Conservation (phyloP, 2,113 vertebrate species). For the Myotis davidii region DNA sequence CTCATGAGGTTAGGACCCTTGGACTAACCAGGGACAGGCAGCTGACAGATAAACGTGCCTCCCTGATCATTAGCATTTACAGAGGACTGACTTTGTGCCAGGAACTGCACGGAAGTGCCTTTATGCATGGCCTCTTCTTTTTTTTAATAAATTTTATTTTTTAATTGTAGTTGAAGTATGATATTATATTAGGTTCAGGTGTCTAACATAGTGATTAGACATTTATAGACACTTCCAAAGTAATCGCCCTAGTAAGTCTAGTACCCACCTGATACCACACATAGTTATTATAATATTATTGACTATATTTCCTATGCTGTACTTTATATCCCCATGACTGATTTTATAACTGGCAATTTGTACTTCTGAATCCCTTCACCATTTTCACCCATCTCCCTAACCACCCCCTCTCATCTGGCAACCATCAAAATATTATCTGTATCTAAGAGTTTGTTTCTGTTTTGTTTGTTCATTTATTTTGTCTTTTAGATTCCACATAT, state of each 20-base stretch:
- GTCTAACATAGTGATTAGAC: background rate
- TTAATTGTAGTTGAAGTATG: background rate
- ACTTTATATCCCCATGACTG: background rate
- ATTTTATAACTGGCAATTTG: background rate
- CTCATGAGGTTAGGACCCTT: background rate
- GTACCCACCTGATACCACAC: background rate
- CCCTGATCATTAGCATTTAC: background rate
- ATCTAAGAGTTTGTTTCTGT: background rate
- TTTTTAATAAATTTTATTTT: background rate
- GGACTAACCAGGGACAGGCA: background rate
- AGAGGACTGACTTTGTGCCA: background rate
- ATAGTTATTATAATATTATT: background rate
- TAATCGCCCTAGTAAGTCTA: background rate
- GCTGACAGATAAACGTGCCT: background rate
- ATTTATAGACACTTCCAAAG: background rate
- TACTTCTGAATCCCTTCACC: background rate
- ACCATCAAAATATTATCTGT: background rate
- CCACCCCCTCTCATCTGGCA: background rate
- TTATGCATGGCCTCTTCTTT: too few species aligned
- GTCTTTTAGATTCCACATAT: background rate
- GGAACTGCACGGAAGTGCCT: background rate
- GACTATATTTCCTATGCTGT: background rate
- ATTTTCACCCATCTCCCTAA: background rate
- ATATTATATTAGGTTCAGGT: background rate
- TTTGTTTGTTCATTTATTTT: background rate